These are phyloP conservation scores for Etheostoma perlongum DNA, from an alignment of 2,797 vertebrate genomes.

Conservation along the genomic window DNA sequence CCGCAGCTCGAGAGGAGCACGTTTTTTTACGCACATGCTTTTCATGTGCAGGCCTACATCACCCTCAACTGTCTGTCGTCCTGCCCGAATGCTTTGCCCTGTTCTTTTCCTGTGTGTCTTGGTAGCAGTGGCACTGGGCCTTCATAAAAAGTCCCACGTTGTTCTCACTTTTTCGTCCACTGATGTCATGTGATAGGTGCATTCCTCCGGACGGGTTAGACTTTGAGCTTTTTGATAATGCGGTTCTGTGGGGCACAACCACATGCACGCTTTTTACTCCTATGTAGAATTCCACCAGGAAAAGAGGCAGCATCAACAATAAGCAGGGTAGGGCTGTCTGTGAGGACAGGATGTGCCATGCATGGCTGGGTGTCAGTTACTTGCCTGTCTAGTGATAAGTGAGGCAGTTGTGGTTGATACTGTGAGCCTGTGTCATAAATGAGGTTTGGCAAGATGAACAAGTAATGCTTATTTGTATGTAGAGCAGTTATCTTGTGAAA, in stretches of 20 bases:
- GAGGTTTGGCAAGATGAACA: slow-evolving; percentile 47
- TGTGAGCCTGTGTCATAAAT: slow-evolving; percentile 27
- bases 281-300: slow-evolving; percentile 25
- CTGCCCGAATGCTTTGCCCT: slow-evolving; percentile 4
- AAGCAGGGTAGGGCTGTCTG: slow-evolving; percentile 19
- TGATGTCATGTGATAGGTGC: slow-evolving; percentile 77
- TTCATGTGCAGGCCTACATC: slow-evolving; percentile 39
- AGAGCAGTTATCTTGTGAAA: slow-evolving; percentile 13
- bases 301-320: slow-evolving; percentile 25
- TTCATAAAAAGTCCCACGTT: slow-evolving; percentile 51
- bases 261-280: slow-evolving; percentile 9
- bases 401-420: slow-evolving; percentile 50
- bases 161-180: slow-evolving; percentile 36
- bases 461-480: slow-evolving; percentile 42
- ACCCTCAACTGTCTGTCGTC: slow-evolving; percentile 51
- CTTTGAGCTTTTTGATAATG: slow-evolving; percentile 61
- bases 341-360: slow-evolving; percentile 47
- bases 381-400: slow-evolving; percentile 32
- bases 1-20: slow-evolving; percentile 10
- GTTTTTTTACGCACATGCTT: slow-evolving; percentile 35
- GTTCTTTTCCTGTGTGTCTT: slow-evolving; percentile 31
- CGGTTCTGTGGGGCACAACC: neutral
- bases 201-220: slow-evolving; percentile 47
- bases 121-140: slow-evolving; percentile 10
- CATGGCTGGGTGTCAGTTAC: slow-evolving; percentile 54